Percentiles rank a stretch among this genome's conserved stretches.
These are phyloP conservation scores for Cotesia glomerata DNA, from an alignment of 1,140 invertebrate genomes.

Conservation along the genomic window DNA sequence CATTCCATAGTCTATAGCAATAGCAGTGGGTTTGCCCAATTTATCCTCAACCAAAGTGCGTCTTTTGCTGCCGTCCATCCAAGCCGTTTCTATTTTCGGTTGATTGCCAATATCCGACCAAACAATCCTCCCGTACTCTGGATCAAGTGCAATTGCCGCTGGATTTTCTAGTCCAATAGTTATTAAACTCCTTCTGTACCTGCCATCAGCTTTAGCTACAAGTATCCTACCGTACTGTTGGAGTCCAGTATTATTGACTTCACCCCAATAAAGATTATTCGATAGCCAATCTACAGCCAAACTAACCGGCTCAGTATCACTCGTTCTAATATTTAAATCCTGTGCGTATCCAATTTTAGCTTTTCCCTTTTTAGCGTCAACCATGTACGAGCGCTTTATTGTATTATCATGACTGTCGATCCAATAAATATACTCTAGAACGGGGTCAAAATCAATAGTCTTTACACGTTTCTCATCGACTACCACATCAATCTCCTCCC, in stretches of 20 bases:
- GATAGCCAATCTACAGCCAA: constrained; percentile 91
- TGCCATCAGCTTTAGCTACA: constrained; percentile 87
- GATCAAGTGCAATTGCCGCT: constrained; percentile 86
- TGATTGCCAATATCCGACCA: constrained; percentile 87
- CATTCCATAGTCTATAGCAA: constrained; percentile 90
- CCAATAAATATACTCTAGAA: constrained; percentile 88
- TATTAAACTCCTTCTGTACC: constrained; percentile 82
- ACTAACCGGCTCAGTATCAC: constrained; percentile 80
- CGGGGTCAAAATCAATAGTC: constrained; percentile 86
- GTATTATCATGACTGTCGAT: constrained; percentile 88
- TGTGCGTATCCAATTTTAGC: constrained; percentile 86
- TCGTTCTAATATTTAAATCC: constrained; percentile 80
- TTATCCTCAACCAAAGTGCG: constrained; percentile 78
- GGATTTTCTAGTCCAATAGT: constrained; percentile 78
- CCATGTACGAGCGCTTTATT: constrained; percentile 90
- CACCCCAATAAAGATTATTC: constrained; percentile 94
- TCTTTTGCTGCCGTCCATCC: constrained; percentile 94
- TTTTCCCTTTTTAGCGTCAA: constrained; percentile 76
- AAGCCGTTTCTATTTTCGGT: constrained; percentile 87
- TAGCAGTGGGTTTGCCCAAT: constrained; percentile 83
- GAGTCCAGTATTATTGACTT: constrained; percentile 77
- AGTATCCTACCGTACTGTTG: constrained; percentile 79
- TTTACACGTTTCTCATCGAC: constrained; percentile 84
- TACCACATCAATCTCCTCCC: constrained; percentile 78
- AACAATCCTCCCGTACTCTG: constrained; percentile 82